phyloP scores from a whole-genome alignment of 1,140 invertebrate genomes.

The Drosophila parvula region DNA sequence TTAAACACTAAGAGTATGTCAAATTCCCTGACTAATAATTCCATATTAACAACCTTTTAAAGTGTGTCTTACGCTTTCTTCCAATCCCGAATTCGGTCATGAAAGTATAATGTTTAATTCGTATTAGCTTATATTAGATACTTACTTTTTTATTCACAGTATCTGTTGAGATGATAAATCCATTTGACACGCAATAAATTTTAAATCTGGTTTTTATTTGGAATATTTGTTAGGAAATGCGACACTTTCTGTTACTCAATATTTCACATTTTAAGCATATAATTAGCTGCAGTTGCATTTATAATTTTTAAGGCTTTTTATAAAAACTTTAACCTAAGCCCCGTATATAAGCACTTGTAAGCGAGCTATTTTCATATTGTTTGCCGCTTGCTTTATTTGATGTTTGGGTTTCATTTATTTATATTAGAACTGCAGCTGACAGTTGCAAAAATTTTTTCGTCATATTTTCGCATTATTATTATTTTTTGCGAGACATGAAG shows the following conservation, averaged over 20 bases:
- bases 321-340: neutral
- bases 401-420: constrained; percentile 15
- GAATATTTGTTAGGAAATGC: neutral
- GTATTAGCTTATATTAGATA: neutral
- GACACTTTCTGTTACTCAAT: neutral
- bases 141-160: constrained; percentile 8
- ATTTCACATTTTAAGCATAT: constrained; percentile 11
- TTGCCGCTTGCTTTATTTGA: constrained; percentile 3
- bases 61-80: too few species aligned
- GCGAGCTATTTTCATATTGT: constrained; percentile 1
- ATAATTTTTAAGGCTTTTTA: constrained; percentile 8
- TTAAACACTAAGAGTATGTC: too few species aligned
- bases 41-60: too few species aligned
- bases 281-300: constrained; percentile 1
- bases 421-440: neutral
- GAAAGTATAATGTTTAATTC: neutral
- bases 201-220: neutral
- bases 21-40: too few species aligned
- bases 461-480: neutral
- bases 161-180: neutral
- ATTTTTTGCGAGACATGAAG: constrained; percentile 11
- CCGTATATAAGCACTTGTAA: neutral
- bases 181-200: neutral
- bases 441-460: constrained; percentile 13
- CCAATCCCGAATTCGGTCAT: neutral